phyloP scores from a whole-genome alignment of 1,140 invertebrate genomes.

The Lordiphosa clarofinis region DNA sequence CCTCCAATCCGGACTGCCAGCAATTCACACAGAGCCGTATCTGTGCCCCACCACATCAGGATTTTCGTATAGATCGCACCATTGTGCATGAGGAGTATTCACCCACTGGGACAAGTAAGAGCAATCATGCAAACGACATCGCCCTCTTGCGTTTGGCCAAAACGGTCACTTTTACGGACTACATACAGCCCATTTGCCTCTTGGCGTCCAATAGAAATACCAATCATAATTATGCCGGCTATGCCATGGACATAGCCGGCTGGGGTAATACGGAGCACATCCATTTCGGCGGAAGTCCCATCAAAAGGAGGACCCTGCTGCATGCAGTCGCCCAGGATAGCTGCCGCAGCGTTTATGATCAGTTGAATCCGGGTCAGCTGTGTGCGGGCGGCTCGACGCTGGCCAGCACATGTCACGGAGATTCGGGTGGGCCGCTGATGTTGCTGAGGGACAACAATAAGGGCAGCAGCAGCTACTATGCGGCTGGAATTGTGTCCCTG shows the following conservation, averaged over 20 bases:
- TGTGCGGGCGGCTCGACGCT: constrained; percentile 30
- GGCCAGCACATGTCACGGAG: constrained; percentile 29
- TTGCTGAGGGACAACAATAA: constrained; percentile 6
- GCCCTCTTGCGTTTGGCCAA: constrained; percentile 28
- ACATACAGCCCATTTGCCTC: constrained; percentile 42
- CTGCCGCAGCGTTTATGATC: constrained; percentile 13
- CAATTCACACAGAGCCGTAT: background rate
- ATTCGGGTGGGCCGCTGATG: constrained; percentile 53
- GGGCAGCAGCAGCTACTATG: constrained; percentile 13
- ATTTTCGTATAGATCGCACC: constrained; percentile 18
- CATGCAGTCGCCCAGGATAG: constrained; percentile 6
- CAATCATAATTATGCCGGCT: constrained; percentile 20
- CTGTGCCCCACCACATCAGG: constrained; percentile 28
- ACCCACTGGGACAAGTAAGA: no score
- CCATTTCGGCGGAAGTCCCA: constrained; percentile 12
- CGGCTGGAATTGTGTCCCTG: constrained; percentile 37
- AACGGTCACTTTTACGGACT: constrained; percentile 20
- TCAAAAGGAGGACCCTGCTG: constrained; percentile 33
- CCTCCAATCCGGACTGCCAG: constrained; percentile 16
- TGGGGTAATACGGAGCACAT: constrained; percentile 43
- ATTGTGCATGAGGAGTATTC: constrained; percentile 38
- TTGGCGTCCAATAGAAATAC: background rate
- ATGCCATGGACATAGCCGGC: constrained; percentile 42
- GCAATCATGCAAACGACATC: constrained; percentile 37
- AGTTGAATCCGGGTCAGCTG: constrained; percentile 24